Base-by-base conservation (phyloP, 30 jellyfish, hydroid and myxozoan genomes). In the Rhopilema esculentum region DNA sequence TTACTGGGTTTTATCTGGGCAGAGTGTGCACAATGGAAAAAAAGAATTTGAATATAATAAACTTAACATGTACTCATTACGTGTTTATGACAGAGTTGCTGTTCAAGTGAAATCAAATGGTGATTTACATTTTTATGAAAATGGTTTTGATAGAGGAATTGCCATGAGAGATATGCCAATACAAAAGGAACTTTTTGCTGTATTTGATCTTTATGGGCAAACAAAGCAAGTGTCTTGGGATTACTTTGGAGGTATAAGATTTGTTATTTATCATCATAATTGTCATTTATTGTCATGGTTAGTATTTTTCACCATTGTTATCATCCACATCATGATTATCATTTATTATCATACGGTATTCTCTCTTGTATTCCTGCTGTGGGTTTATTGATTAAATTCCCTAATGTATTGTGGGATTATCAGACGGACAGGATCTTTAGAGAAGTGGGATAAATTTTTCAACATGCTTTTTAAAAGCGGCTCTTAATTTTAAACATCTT, bases 71-170 rank as follows among this genome's bases (percentile, higher is more conserved):
- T 93, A 90, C 75, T 24, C 79, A 0, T 69, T 90, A 67, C 48
- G 69, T 15, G 94, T 90, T 0, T 79, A 90, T 62, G 92, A 83
- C 51, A 84, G 66, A 24, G 87, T 90, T 22, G 97, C 96, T 29
- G 89, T 91, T 24, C 97, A 91, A 84, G 91, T 91, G 27, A 84
- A 91, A 30, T 33, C 89, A 22, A 91, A 91, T 84, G 97, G 97
- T 49, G 95, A 91, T 62, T 49, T 91, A 49, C 95, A 91, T 61
- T 75, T 81, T 69, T 91, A 70, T 64, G 81, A 83, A 74, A 77
- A 83, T 84, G 95, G 95, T 22, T 61, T 69, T 26, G 95, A 85
- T 62, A 61, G 33, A 65, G 91, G 89, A 2, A 70, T 66, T 23
- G 95, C 89, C 22, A 80, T 79, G 69, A 66, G 81, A 1, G 77